Base-by-base conservation (phyloP, 2,797 vertebrate genomes). In the Philypnodon macrostomus region DNA sequence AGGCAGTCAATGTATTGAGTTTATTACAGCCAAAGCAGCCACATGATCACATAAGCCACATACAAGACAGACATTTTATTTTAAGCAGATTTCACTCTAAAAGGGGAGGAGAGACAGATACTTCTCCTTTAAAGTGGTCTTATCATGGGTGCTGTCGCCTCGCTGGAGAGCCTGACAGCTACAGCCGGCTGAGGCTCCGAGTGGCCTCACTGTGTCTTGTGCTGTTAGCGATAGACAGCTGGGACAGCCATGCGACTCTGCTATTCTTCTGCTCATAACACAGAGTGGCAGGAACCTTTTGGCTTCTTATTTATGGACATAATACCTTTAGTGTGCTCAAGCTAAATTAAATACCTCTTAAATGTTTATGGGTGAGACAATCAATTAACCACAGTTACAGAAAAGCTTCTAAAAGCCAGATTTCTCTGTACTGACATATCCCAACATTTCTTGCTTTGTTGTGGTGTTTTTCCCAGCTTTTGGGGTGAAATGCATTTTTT, bases 71-170 rank as follows among this genome's bases (percentile, higher is more conserved):
- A 51, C 58, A 57, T 73, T 74, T 74, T 87, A 79, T 77, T 83
- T 83, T 60, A 26, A 76, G 77, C 67, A 89, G 79, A 85, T 86
- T 87, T 41, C 74, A 61, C 75, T 81, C 73, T 71, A 70, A 72
- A 82, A 83, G 67, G 72, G 61, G 66, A 72, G 68, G 65, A 73
- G 64, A 69, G 63, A 60, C 39, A 38, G 69, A 75, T 63, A 67
- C 79, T 84, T 85, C 63, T 73, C 68, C 63, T 54, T 82, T 83
- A 64, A 51, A 86, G 72, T 80, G 76, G 71, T 35, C 58, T 81
- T 76, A 75, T 70, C 59, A 47, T 38, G 31, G 26, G 13, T 52
- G 61, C 81, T 73, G 61, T 78, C 53, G 45, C 56, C 70, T 75
- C 63, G 58, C 12, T 41, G 66, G 72, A 78, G 61, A 68, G 63